Base-by-base conservation (phyloP, 2,113 vertebrate genomes). In the Thalassoma bifasciatum region DNA sequence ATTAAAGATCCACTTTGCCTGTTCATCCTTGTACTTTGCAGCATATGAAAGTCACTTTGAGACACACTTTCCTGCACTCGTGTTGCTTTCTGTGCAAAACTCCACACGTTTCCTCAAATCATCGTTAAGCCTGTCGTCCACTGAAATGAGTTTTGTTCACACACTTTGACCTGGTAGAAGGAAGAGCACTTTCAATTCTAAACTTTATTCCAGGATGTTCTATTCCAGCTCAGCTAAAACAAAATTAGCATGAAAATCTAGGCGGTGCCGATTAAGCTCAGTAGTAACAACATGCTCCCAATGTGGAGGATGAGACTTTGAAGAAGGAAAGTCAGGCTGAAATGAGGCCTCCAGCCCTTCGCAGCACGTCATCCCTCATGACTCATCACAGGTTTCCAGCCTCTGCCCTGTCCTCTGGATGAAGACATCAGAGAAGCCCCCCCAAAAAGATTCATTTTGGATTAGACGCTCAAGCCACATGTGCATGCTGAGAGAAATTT, bases 21-120 rank as follows among this genome's bases (percentile, higher is more conserved):
- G 23, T 12, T 72, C 22, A 62, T 72, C 67, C 22, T 17, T 42
- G n/a, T 19, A 40, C 51, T 57, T 54, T 67, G 42, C 57, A 65
- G 21, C 72, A 66, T 24, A 51, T 74, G 54, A 59, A 77, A 61
- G 65, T 22, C 51, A 56, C 36, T 46, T 81, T 71, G 10, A 58
- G 51, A 26, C 44, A 53, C 66, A 37, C 37, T 68, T 62, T 53
- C 40, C 56, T 72, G 38, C 62, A 58, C 53, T 38, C 21, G 53
- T 71, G 50, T 53, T 47, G n/a, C 50, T 66, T 60, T 61, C 51
- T 21, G 8, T 14, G 50, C 49, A 54, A 36, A 56, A 72, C 62
- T 69, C 22, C 23, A 77, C 59, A 30, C 51, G 38, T 8, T 51
- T 4, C 22, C 19, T 62, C 52, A 26, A 70, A 77, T 72, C 69